phyloP scores from a whole-genome alignment of 2,113 vertebrate species.

The Neotoma lepida region DNA sequence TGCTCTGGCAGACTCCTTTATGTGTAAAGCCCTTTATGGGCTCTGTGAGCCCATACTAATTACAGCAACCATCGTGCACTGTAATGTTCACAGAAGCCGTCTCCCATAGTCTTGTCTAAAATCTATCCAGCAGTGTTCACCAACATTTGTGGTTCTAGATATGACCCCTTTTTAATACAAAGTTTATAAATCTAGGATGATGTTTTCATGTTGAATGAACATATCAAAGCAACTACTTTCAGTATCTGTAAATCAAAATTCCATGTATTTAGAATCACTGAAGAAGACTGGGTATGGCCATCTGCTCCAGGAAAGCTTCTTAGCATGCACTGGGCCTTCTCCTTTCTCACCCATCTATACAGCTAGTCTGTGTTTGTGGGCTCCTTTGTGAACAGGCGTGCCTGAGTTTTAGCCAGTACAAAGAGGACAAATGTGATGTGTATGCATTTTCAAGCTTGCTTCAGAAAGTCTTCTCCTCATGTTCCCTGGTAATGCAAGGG shows the following conservation, averaged over 20 bases:
- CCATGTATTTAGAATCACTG: background rate
- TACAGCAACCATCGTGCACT: background rate
- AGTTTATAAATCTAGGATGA: conserved; percentile 23
- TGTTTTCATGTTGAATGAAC: background rate
- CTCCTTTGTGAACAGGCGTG: conserved; percentile 9
- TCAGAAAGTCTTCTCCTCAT: background rate
- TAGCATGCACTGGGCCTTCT: background rate
- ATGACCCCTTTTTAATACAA: background rate
- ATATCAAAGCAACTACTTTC: conserved; percentile 30
- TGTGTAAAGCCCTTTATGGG: too few species aligned
- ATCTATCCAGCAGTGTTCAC: background rate
- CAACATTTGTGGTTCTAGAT: background rate
- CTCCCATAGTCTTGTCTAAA: conserved; percentile 10
- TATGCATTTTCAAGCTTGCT: background rate
- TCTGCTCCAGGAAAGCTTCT: background rate
- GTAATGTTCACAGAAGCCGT: conserved; percentile 37
- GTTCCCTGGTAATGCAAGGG: background rate
- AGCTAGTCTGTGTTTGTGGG: background rate
- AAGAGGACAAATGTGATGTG: background rate
- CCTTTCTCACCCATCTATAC: background rate
- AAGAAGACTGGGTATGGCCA: background rate
- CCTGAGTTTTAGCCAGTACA: conserved; percentile 4
- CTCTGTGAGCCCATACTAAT: background rate
- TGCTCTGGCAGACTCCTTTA: background rate
- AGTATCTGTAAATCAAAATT: background rate